Base-by-base conservation (phyloP, 2,797 vertebrate genomes). In the Alouatta caraya region DNA sequence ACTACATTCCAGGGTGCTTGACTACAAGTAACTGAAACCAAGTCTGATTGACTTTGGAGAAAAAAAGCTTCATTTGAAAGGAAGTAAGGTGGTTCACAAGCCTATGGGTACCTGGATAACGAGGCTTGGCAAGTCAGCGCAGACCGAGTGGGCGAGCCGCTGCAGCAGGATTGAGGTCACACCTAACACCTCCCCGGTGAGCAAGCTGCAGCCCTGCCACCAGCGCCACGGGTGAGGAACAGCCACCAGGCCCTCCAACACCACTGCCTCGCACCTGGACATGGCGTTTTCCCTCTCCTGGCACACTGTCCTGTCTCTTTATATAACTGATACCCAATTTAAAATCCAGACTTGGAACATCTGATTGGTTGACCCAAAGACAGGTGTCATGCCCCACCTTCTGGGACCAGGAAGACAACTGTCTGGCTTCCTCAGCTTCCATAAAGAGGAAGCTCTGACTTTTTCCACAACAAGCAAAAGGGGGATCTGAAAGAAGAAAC, bases 181-280 rank as follows among this genome's bases (percentile, higher is more conserved):
- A 5, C 22, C 0, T 84, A 30, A 22, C 3, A 5, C 72, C 24
- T 13, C 13, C 6, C 52, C 55, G 22, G 2, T 28, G 42, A 17
- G 3, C n/a, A 55, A 5, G 33, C 39, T 13, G 5, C 44, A 86
- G 39, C 59, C 73, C 26, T 22, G 8, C 26, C 64, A 46, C 37
- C 22, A 28, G 46, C 11, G 3, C 6, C 12, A 3, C 17, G 28
- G 8, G 30, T 44, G 1, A 46, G 37, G 44, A 39, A 46, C 39
- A 57, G 19, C n/a, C 48, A 2, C 10, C 15, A 70, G 37, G 52
- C 42, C 42, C 14, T 0, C 17, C 42, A 44, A 4, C 5, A 6
- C 50, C 5, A 33, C 26, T 64, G 26, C 1, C 1, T 19, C 1
- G 22, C 28, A 28, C 19, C 1, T 10, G 33, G 22, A 19, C 3